A percentile compares a stretch with the other conserved stretches of the same genome.
Conservation (phyloP, 2,888 invertebrate genomes). For the Machimus atricapillus region DNA sequence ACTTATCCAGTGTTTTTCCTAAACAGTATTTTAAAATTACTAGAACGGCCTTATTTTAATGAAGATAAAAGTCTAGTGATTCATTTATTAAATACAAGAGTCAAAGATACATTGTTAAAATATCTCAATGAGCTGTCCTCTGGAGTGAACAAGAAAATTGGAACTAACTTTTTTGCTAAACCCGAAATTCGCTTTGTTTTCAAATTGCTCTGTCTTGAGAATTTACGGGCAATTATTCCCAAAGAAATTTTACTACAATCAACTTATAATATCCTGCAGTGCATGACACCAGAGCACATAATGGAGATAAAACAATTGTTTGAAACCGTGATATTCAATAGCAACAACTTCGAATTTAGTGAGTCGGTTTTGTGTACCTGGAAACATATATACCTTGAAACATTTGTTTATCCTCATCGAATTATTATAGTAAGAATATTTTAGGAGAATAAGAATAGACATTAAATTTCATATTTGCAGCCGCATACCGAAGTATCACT, state of each 20-base stretch:
- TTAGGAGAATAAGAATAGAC: neutral
- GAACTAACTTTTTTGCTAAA: conserved; percentile 65
- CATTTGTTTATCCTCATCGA: conserved; percentile 63
- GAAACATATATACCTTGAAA: conserved; percentile 63
- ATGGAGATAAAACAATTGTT: conserved; percentile 68
- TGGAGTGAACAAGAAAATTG: conserved; percentile 49
- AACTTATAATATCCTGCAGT: conserved; percentile 69
- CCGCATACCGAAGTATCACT: conserved; percentile 61
- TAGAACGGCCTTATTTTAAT: conserved; percentile 48
- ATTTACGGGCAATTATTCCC: conserved; percentile 53
- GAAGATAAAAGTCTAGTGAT: conserved; percentile 51
- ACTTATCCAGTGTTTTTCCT: conserved; percentile 57
- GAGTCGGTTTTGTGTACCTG: conserved; percentile 65
- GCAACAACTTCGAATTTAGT: conserved; percentile 68
- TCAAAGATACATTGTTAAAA: conserved; percentile 27
- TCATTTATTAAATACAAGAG: conserved; percentile 52
- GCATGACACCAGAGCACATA: conserved; percentile 68
- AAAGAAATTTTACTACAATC: conserved; percentile 56
- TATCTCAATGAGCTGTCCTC: conserved; percentile 6
- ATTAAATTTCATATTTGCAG: conserved; percentile 48
- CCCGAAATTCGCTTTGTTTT: conserved; percentile 66
- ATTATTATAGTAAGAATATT: conserved; percentile 54
- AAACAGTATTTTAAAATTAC: conserved; percentile 55
- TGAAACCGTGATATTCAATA: conserved; percentile 68
- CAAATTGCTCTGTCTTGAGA: conserved; percentile 55